Evolutionary conservation across 2,797 vertebrate genomes (phyloP).

Genomic region (Pterois miles): DNA sequence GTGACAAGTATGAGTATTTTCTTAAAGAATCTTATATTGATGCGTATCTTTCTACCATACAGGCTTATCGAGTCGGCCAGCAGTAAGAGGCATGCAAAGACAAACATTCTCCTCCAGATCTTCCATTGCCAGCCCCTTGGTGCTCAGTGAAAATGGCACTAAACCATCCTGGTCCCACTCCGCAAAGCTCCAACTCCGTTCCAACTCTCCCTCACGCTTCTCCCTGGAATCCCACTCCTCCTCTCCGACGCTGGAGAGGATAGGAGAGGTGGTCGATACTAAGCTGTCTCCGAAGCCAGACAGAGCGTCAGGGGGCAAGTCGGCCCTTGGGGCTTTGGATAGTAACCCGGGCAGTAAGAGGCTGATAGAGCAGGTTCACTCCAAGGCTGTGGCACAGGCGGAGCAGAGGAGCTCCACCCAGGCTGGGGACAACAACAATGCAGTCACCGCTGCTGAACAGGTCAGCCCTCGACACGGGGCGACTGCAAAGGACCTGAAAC

Average conservation of each 20-base stretch:
- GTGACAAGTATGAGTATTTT: neutral
- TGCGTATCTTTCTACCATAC: conserved; percentile 40
- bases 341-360: conserved; percentile 81
- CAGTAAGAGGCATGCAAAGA: conserved; percentile 94
- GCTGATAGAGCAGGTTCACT: conserved; percentile 80
- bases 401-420: conserved; percentile 82
- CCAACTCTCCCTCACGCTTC: conserved; percentile 94
- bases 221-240: conserved; percentile 94
- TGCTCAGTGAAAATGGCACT: conserved; percentile 90
- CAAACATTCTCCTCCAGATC: conserved; percentile 94
- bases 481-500: conserved; percentile 87
- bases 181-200: conserved; percentile 93
- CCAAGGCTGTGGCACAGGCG: conserved; percentile 78
- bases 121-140: conserved; percentile 95
- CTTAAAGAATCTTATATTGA: neutral
- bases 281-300: conserved; percentile 87
- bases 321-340: conserved; percentile 78
- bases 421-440: conserved; percentile 90
- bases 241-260: conserved; percentile 90
- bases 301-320: conserved; percentile 81
- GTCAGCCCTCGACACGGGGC: conserved; percentile 83
- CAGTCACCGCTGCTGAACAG: conserved; percentile 86
- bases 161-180: conserved; percentile 94
- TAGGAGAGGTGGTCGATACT: conserved; percentile 91
- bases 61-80: conserved; percentile 92